Conservation (phyloP, 2,113 vertebrate genomes). For the Erinaceus europaeus region DNA sequence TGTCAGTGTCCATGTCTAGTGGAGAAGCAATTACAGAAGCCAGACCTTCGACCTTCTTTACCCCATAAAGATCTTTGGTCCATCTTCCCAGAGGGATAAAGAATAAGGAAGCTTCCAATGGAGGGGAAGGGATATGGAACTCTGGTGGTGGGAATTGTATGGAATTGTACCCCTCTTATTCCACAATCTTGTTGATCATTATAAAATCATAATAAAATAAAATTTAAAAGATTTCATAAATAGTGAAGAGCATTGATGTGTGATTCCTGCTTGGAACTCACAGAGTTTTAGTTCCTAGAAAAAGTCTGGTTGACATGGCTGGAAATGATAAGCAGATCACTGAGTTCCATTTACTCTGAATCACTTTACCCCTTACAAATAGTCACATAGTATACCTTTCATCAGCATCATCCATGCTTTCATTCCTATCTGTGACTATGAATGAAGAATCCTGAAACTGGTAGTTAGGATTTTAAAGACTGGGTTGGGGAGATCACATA, state of each 20-base stretch:
- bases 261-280: not conserved
- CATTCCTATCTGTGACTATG: not conserved
- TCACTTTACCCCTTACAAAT: not conserved
- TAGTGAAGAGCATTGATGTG: not conserved
- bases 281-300: accelerated
- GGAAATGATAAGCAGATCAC: not conserved
- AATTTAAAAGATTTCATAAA: too few relatives aligned
- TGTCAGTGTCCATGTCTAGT: too few relatives aligned
- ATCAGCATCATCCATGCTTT: not conserved
- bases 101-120: too few relatives aligned
- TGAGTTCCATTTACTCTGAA: not conserved
- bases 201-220: too few relatives aligned
- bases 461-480: not conserved
- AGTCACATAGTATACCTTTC: not conserved
- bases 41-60: too few relatives aligned
- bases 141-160: not conserved
- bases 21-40: too few relatives aligned
- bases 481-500: too few relatives aligned
- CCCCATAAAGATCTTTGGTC: too few relatives aligned
- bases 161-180: too few relatives aligned
- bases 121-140: too few relatives aligned
- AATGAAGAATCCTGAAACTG: not conserved
- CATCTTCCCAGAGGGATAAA: too few relatives aligned
- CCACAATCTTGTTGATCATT: too few relatives aligned
- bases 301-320: not conserved